A percentile compares a stretch with the other conserved stretches of the same genome.
These are phyloP conservation scores for Taxidea taxus DNA, from an alignment of 2,113 vertebrate genomes.

Conservation along the genomic window DNA sequence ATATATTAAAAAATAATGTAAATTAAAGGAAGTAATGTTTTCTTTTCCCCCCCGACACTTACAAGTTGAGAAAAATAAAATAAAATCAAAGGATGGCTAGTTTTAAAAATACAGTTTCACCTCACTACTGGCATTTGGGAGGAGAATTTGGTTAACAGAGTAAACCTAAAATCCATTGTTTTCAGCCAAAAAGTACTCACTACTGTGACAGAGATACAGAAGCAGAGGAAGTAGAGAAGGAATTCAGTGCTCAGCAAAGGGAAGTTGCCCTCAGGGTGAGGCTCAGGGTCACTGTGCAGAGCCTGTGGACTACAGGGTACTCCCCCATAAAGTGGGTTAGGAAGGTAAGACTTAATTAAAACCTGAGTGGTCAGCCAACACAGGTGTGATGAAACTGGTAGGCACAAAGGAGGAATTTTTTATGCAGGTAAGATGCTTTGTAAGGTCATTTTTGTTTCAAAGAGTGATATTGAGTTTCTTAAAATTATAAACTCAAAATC, in stretches of 20 bases:
- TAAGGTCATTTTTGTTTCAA: neutral
- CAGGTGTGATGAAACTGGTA: fast-evolving
- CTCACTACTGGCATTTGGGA: neutral
- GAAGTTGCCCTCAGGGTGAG: neutral
- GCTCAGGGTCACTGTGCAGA: fast-evolving
- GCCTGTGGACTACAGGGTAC: fast-evolving
- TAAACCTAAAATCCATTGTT: neutral
- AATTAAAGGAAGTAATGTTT: neutral
- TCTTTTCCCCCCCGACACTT: neutral
- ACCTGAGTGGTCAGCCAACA: neutral
- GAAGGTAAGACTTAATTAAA: neutral
- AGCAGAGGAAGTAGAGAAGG: fast-evolving
- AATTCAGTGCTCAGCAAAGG: neutral
- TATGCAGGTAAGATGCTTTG: neutral
- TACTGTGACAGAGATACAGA: neutral
- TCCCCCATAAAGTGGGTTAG: fast-evolving
- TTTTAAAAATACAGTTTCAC: neutral
- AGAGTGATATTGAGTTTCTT: neutral
- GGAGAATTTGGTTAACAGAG: neutral
- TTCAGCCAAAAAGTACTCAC: neutral
- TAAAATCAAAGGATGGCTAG: neutral
- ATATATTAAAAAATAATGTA: neutral
- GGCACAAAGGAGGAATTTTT: neutral
- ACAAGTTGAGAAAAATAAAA: neutral
- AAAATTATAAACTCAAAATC: neutral